Evolutionary conservation across 2,888 invertebrate genomes (phyloP).

Genomic region (Orthosia gothica): DNA sequence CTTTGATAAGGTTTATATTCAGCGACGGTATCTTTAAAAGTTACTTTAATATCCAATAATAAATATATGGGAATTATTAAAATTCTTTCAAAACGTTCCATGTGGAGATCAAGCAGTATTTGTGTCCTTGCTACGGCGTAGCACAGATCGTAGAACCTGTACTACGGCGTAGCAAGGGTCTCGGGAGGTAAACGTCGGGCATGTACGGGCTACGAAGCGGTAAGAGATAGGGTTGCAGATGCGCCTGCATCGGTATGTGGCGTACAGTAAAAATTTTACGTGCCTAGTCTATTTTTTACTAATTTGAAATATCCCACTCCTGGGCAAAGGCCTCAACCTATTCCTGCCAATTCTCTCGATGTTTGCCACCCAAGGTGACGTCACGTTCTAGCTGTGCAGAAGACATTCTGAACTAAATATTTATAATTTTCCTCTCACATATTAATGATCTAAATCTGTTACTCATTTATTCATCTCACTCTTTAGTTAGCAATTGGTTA

Average conservation of each 20-base stretch:
- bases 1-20: too few relatives aligned
- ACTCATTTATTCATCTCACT: neutral
- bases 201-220: conserved; percentile 18
- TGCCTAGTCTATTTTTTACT: too few relatives aligned
- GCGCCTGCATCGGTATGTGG: conserved; percentile 4
- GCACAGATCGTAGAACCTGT: neutral
- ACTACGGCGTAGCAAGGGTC: conserved; percentile 14
- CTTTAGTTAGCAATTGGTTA: neutral
- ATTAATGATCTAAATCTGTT: too few relatives aligned
- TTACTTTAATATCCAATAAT: neutral
- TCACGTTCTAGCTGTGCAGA: too few relatives aligned
- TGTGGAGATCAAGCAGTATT: neutral
- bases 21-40: neutral
- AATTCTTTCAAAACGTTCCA: neutral
- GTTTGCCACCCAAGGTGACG: too few relatives aligned
- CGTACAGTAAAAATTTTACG: neutral
- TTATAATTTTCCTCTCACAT: too few relatives aligned
- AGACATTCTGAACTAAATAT: too few relatives aligned
- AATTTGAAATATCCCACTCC: too few relatives aligned
- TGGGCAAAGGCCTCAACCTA: too few relatives aligned
- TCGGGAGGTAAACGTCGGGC: conserved; percentile 17
- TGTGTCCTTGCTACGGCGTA: conserved; percentile 38
- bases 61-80: neutral
- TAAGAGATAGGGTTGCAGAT: neutral
- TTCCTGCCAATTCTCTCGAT: too few relatives aligned